phyloP scores from a whole-genome alignment of 2,888 invertebrate genomes.

The Dynastes tityus region DNA sequence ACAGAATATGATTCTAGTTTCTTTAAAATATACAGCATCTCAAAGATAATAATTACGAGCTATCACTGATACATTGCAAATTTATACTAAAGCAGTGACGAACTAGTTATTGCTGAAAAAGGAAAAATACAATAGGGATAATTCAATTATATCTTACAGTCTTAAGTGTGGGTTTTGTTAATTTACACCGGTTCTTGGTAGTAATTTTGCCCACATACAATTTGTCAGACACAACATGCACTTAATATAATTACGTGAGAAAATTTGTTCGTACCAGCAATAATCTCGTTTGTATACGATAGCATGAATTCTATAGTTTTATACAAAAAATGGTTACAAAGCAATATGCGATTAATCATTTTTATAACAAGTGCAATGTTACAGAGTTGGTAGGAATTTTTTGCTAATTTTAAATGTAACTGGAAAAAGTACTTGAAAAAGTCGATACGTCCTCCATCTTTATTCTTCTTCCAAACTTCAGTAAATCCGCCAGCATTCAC shows the following conservation, averaged over 20 bases:
- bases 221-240: slow-evolving; percentile 43
- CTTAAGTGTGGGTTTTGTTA: slow-evolving; percentile 3
- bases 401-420: not conserved
- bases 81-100: too few species aligned
- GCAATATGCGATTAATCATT: too few species aligned
- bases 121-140: slow-evolving; percentile 9
- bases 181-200: slow-evolving; percentile 17
- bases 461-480: slow-evolving; percentile 76
- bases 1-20: too few species aligned
- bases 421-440: slow-evolving; percentile 78
- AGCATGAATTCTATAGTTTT: not conserved
- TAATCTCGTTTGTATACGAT: not conserved
- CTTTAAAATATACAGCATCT: too few species aligned
- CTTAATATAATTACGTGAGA: slow-evolving; percentile 27
- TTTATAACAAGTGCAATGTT: too few species aligned
- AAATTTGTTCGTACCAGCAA: not conserved
- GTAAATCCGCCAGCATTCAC: slow-evolving; percentile 77
- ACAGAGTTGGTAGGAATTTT: too few species aligned
- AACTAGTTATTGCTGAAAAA: not conserved
- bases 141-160: not conserved
- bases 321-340: too few species aligned
- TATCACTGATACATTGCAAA: too few species aligned
- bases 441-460: slow-evolving; percentile 77
- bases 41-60: too few species aligned
- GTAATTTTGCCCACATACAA: slow-evolving; percentile 31